Percentiles rank a stretch among this genome's conserved stretches.
Conservation (phyloP, 2,113 vertebrate genomes). For the Rattus rattus region DNA sequence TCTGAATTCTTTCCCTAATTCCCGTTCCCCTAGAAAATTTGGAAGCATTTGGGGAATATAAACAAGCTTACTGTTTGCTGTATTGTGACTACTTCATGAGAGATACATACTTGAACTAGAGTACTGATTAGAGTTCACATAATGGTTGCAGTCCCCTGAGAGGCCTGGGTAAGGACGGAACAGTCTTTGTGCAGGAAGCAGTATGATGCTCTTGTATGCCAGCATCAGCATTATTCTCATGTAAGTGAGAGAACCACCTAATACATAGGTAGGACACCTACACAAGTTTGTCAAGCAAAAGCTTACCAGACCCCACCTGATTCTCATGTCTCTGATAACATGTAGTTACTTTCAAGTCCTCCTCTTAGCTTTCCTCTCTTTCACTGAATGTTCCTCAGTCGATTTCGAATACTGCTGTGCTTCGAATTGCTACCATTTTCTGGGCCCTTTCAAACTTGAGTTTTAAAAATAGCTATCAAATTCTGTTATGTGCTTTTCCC, state of each 20-base stretch:
- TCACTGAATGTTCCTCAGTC: neutral
- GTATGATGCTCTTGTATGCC: neutral
- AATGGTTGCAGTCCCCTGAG: neutral
- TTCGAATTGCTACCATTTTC: neutral
- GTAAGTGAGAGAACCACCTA: conserved; percentile 1
- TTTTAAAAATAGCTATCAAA: neutral
- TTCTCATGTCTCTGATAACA: neutral
- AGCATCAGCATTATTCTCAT: neutral
- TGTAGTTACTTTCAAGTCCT: neutral
- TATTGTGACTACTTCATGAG: conserved; percentile 54
- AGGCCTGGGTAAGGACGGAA: neutral
- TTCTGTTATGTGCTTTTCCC: neutral
- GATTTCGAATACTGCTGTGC: neutral
- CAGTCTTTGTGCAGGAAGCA: neutral
- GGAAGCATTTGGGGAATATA: conserved; percentile 36
- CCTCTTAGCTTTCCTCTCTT: conserved; percentile 1
- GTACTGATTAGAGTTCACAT: conserved; percentile 2
- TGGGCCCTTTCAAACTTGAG: neutral
- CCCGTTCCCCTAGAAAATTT: neutral
- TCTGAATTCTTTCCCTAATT: conserved; percentile 50
- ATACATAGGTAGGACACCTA: neutral
- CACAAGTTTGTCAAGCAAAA: neutral
- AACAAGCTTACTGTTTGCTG: conserved; percentile 42
- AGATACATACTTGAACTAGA: conserved; percentile 43
- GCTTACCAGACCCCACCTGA: neutral